Evolutionary conservation across 2,888 invertebrate genomes (phyloP).

Genomic region (Hemaris fuciformis): DNA sequence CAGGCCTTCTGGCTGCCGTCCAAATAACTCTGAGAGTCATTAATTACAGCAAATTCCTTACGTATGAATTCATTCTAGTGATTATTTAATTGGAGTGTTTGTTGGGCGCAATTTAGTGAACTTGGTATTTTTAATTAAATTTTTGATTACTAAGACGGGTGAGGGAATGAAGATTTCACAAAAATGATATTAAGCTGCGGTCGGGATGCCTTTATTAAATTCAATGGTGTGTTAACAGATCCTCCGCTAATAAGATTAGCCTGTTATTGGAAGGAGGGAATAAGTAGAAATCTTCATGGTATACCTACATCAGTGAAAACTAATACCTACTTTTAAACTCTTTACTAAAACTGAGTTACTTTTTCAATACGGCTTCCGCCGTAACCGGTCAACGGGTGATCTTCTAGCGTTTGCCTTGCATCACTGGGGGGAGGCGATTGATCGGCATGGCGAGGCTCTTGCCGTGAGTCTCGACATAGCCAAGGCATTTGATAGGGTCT

Average conservation of each 20-base stretch:
- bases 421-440: too few species aligned
- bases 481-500: too few species aligned
- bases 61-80: neutral
- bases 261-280: neutral
- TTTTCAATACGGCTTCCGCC: too few species aligned
- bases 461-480: too few species aligned
- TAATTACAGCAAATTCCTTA: neutral
- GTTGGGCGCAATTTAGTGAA: neutral
- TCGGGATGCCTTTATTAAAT: neutral
- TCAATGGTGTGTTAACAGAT: neutral
- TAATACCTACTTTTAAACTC: too few species aligned
- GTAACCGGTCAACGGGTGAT: too few species aligned
- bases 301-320: too few species aligned
- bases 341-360: too few species aligned
- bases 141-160: neutral
- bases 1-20: neutral
- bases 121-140: neutral
- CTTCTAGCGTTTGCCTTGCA: too few species aligned
- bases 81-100: neutral
- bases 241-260: neutral
- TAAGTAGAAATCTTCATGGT: neutral
- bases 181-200: neutral
- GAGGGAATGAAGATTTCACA: neutral
- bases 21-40: neutral
- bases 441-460: too few species aligned